Evolutionary conservation across 37 sponge, comb jelly and placozoan species (phyloP).

Genomic region (Axinella damicornis): DNA sequence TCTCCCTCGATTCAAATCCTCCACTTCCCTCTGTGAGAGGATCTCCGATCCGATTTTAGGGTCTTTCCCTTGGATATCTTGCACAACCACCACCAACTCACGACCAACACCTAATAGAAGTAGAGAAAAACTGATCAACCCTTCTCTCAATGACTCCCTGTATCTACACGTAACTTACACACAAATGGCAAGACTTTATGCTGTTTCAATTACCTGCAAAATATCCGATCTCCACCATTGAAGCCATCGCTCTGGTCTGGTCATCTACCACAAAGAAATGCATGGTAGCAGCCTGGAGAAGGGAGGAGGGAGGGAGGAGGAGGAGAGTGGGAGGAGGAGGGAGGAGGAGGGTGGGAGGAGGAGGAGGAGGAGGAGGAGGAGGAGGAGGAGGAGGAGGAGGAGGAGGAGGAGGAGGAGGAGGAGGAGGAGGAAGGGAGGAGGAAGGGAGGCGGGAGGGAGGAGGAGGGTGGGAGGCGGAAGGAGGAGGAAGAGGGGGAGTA

Average conservation of each 20-base stretch:
- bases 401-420: constrained; percentile 55
- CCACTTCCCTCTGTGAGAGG: constrained; percentile 60
- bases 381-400: no score
- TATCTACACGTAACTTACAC: no score
- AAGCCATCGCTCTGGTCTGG: constrained; percentile 86
- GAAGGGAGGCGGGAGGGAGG: constrained; percentile 62
- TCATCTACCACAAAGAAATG: constrained; percentile 90
- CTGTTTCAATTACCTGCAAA: constrained; percentile 77
- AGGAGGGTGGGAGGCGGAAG: background rate
- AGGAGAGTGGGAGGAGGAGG: background rate
- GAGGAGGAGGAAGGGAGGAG: constrained; percentile 65
- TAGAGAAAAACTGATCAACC: no score
- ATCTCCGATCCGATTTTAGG: constrained; percentile 45
- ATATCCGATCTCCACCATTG: constrained; percentile 86
- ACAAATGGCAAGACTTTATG: no score
- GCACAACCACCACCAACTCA: constrained; percentile 55
- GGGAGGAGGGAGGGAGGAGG: background rate
- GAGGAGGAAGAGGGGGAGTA: constrained; percentile 44
- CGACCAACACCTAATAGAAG: constrained; percentile 37
- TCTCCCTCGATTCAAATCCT: constrained; percentile 85
- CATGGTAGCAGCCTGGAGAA: constrained; percentile 50
- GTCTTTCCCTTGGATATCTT: constrained; percentile 21
- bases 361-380: background rate
- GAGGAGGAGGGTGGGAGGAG: constrained; percentile 26
- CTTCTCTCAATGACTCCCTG: no score